A percentile compares a stretch with the other conserved stretches of the same genome.
Evolutionary conservation across 1,140 invertebrate species (phyloP).

Genomic region (Aphelenchoides fujianensis): DNA sequence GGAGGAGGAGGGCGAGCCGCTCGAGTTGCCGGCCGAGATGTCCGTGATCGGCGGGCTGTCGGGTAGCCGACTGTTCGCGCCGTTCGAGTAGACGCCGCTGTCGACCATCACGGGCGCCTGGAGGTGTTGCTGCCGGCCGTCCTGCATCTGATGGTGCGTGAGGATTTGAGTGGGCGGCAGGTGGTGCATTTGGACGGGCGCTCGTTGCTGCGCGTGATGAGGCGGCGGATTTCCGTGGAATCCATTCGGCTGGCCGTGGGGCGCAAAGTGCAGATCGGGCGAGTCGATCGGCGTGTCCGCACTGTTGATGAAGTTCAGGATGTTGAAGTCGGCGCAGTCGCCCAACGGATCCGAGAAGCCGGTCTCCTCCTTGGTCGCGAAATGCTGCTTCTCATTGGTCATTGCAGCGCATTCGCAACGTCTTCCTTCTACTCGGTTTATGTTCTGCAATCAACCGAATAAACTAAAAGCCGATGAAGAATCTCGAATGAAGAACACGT

Average conservation of each 20-base stretch:
- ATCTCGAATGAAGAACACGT: too few relatives aligned
- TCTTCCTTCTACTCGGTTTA: background rate
- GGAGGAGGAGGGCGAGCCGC: slow-evolving; percentile 29
- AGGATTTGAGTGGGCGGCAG: too few relatives aligned
- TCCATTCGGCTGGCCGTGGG: background rate
- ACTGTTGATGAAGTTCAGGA: slow-evolving; percentile 51
- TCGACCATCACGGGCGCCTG: slow-evolving; percentile 21
- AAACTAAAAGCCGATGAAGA: background rate
- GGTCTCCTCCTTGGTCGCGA: slow-evolving; percentile 42
- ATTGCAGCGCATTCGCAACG: background rate
- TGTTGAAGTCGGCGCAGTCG: slow-evolving; percentile 41
- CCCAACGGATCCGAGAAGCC: slow-evolving; percentile 52
- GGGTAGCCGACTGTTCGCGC: slow-evolving; percentile 27
- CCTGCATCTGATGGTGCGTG: slow-evolving; percentile 14
- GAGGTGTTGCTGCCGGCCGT: background rate
- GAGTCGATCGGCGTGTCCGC: slow-evolving; percentile 39
- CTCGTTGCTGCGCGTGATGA: background rate
- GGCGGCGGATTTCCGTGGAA: background rate
- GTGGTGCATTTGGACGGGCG: too few relatives aligned
- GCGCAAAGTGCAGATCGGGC: slow-evolving; percentile 18
- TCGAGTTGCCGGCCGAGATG: slow-evolving; percentile 35
- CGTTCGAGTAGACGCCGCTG: slow-evolving; percentile 17
- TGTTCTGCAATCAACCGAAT: too few relatives aligned
- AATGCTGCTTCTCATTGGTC: slow-evolving; percentile 10
- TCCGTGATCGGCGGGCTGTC: slow-evolving; percentile 50